A percentile compares a stretch with the other conserved stretches of the same genome.
Conservation (phyloP, 2,888 invertebrate species). For the Brachyopa scutellaris region DNA sequence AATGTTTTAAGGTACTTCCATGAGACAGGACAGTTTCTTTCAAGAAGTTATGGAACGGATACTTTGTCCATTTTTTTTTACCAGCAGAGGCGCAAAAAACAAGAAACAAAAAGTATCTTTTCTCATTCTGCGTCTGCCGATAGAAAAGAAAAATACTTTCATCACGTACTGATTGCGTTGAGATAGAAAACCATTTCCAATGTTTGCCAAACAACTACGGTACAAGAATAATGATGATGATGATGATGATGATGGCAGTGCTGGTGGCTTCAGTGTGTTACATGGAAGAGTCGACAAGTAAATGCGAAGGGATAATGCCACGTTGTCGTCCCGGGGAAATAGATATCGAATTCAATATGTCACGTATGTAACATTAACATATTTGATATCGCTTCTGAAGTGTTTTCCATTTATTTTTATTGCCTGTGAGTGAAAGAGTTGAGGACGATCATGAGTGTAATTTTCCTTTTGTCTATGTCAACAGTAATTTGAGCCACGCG, state of each 20-base stretch:
- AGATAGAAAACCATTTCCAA: constrained; percentile 47
- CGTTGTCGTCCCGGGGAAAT: not conserved
- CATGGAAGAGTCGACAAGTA: constrained; percentile 18
- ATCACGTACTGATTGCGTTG: constrained; percentile 57
- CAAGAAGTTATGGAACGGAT: too few species aligned
- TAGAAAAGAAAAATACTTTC: too few species aligned
- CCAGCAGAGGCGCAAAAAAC: too few species aligned
- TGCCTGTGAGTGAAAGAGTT: constrained; percentile 35
- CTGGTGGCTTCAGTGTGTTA: constrained; percentile 19
- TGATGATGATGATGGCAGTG: constrained; percentile 14
- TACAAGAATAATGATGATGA: not conserved
- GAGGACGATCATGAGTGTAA: not conserved
- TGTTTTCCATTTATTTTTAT: constrained; percentile 51
- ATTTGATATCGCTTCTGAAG: constrained; percentile 41
- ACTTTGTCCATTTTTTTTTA: too few species aligned
- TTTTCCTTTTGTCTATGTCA: not conserved
- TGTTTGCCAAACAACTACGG: constrained; percentile 35
- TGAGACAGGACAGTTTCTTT: too few species aligned
- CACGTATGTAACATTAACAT: constrained; percentile 55
- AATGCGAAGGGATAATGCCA: constrained; percentile 28
- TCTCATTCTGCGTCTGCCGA: too few species aligned
- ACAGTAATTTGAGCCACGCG: not conserved
- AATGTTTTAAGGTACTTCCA: too few species aligned
- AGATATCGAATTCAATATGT: constrained; percentile 29
- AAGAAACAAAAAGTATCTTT: too few species aligned